These are phyloP conservation scores for Drosophila monieri DNA, from an alignment of 2,888 invertebrate species.

Conservation along the genomic window DNA sequence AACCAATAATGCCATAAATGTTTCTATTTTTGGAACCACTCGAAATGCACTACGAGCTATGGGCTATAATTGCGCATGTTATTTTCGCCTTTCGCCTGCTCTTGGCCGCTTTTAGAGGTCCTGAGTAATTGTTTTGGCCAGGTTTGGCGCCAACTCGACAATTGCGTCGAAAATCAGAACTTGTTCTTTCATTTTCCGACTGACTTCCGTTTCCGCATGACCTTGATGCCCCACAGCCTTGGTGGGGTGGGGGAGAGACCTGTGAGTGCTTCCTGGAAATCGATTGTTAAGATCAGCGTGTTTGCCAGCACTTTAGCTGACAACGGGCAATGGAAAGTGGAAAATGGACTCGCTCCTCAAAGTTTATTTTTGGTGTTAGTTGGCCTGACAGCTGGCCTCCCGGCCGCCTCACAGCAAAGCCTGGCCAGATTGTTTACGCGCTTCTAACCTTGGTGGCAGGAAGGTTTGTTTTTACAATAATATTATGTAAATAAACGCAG, in stretches of 20 bases:
- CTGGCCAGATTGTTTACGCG: conserved; percentile 43
- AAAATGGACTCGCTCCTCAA: conserved; percentile 6
- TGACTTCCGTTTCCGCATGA: conserved; percentile 28
- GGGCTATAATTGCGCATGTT: conserved; percentile 14
- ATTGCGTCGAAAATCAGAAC: conserved; percentile 11
- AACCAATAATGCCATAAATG: conserved; percentile 35
- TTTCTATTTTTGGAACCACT: conserved; percentile 32
- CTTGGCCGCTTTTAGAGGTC: background rate
- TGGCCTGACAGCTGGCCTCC: conserved; percentile 7
- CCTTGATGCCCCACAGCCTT: conserved; percentile 42
- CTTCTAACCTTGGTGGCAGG: conserved; percentile 23
- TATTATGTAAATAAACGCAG: conserved; percentile 53
- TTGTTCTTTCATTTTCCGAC: background rate
- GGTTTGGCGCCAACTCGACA: conserved; percentile 30
- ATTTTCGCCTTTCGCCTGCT: conserved; percentile 14
- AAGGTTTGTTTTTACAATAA: conserved; percentile 33
- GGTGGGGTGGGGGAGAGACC: background rate
- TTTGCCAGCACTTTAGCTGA: conserved; percentile 44
- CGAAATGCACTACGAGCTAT: background rate
- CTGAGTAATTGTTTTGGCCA: conserved; percentile 38
- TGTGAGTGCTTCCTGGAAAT: conserved; percentile 41
- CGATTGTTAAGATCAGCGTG: conserved; percentile 30
- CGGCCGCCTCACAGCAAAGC: background rate
- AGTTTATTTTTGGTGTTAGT: conserved; percentile 35
- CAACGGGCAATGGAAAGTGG: background rate